Percentiles rank a stretch among this genome's conserved stretches.
phyloP scores from a whole-genome alignment of 2,797 vertebrate species.

The Masticophis lateralis region DNA sequence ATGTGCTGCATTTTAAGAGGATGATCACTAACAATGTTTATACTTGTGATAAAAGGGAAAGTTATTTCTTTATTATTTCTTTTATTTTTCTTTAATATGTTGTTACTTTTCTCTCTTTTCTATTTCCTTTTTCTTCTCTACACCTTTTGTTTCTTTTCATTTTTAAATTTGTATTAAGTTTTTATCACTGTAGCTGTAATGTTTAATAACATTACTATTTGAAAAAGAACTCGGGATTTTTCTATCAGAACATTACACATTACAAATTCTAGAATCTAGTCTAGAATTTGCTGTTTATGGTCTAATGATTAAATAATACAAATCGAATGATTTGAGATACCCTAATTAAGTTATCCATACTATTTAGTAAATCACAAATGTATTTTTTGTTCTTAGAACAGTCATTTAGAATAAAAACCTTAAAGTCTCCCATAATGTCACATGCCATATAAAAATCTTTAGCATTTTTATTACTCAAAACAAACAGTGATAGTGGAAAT shows the following conservation, averaged over 20 bases:
- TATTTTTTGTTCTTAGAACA: background rate
- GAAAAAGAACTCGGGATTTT: background rate
- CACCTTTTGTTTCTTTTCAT: background rate
- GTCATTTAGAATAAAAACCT: background rate
- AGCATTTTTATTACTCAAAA: background rate
- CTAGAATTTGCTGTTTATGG: background rate
- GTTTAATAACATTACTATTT: background rate
- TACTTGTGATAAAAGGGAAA: background rate
- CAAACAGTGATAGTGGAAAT: background rate
- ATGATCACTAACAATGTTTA: background rate
- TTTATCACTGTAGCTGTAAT: background rate
- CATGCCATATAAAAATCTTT: background rate
- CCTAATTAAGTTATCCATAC: background rate
- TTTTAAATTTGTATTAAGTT: background rate
- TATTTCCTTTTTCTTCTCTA: background rate
- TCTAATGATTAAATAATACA: background rate
- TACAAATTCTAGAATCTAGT: background rate
- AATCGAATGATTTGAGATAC: background rate
- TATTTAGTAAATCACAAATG: constrained; percentile 2
- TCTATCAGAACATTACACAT: background rate
- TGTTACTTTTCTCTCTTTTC: background rate
- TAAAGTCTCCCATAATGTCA: background rate
- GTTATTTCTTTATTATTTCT: background rate
- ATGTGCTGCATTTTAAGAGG: background rate
- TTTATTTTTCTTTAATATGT: background rate